Percentiles rank a stretch among this genome's conserved stretches.
Conservation (phyloP, 2,797 vertebrate species). For the Oophaga sylvatica region DNA sequence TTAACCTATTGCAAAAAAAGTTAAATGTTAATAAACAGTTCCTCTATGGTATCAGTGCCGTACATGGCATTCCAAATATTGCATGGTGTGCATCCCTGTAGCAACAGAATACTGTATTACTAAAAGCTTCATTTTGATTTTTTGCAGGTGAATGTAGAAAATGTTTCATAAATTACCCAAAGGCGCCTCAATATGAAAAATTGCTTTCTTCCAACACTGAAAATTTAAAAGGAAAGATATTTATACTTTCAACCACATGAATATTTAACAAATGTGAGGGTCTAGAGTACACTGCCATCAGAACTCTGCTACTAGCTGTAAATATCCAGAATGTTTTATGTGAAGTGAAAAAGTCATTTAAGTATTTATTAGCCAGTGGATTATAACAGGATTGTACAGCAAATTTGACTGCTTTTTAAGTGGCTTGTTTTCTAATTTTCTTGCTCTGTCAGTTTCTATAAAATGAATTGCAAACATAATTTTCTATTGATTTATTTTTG, state of each 20-base stretch:
- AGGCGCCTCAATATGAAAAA: conserved; percentile 57
- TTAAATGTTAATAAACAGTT: not conserved
- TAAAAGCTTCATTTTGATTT: conserved; percentile 56
- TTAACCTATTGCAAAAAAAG: not conserved
- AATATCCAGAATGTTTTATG: conserved; percentile 41
- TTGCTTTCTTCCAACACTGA: conserved; percentile 45
- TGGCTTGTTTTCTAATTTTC: conserved; percentile 11
- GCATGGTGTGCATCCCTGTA: conserved; percentile 15
- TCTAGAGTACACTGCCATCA: conserved; percentile 47
- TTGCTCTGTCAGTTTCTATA: not conserved
- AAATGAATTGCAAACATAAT: conserved; percentile 1
- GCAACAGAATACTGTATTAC: conserved; percentile 46
- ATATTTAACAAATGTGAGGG: conserved; percentile 56
- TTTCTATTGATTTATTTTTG: not conserved
- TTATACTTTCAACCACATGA: conserved; percentile 58
- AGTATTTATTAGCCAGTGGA: conserved; percentile 5
- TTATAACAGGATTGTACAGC: conserved; percentile 5
- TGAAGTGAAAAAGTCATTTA: conserved; percentile 6
- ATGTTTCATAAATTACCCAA: conserved; percentile 61
- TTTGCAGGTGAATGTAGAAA: conserved; percentile 55
- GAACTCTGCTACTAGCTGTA: conserved; percentile 16
- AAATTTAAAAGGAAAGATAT: conserved; percentile 47
- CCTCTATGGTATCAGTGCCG: not conserved
- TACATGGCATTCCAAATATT: not conserved
- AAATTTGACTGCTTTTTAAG: conserved; percentile 3